A percentile compares a stretch with the other conserved stretches of the same genome.
Evolutionary conservation across 1,140 invertebrate species (phyloP).

Genomic region (Penaeus chinensis): DNA sequence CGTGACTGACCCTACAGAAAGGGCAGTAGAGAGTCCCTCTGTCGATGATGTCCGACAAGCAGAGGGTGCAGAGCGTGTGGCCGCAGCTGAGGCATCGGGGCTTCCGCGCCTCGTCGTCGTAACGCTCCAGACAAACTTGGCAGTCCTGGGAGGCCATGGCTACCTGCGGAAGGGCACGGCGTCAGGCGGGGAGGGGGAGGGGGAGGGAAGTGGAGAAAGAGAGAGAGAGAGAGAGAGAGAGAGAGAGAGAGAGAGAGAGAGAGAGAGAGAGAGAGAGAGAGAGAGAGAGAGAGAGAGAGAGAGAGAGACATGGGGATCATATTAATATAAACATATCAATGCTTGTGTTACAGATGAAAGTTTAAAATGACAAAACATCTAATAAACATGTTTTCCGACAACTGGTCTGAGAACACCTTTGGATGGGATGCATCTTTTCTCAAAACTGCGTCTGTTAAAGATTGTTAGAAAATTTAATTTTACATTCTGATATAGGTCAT

Average conservation of each 20-base stretch:
- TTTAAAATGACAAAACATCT: not conserved
- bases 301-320: not conserved
- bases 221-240: no score
- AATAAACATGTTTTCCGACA: not conserved
- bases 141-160: conserved; percentile 48
- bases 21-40: conserved; percentile 31
- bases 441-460: no score
- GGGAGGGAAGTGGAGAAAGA: no score
- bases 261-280: not conserved
- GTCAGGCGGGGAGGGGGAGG: not conserved
- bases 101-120: conserved; percentile 15
- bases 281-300: not conserved
- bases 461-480: no score
- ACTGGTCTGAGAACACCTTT: no score
- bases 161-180: not conserved
- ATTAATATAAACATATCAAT: not conserved
- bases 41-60: conserved; percentile 26
- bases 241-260: not conserved
- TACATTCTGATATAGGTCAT: no score
- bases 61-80: conserved; percentile 40
- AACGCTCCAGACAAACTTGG: conserved; percentile 43
- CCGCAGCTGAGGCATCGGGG: conserved; percentile 51
- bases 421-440: no score
- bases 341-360: not conserved
- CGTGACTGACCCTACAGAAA: conserved; percentile 35